A percentile compares a stretch with the other conserved stretches of the same genome.
Conservation (phyloP, 2,113 vertebrate genomes). For the Callocephalon fimbriatum region DNA sequence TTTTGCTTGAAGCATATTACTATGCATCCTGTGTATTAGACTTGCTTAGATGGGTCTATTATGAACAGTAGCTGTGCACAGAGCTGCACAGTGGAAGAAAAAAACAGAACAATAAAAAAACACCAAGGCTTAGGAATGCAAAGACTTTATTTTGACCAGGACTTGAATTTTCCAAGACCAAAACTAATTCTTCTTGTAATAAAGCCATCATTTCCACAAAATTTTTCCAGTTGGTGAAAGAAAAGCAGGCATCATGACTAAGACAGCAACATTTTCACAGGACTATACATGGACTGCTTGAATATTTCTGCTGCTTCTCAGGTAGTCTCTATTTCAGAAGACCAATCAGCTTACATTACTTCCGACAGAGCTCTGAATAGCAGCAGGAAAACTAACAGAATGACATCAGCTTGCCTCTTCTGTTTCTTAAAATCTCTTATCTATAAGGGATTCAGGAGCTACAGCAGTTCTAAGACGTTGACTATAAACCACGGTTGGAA, state of each 20-base stretch:
- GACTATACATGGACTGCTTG: not conserved
- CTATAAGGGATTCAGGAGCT: not conserved
- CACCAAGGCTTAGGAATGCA: slow-evolving; percentile 9
- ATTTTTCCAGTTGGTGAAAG: not conserved
- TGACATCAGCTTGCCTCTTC: not conserved
- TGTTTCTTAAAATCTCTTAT: not conserved
- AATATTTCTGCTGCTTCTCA: not conserved
- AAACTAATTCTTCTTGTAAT: slow-evolving; percentile 13
- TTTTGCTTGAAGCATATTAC: slow-evolving; percentile 1
- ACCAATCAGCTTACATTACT: not conserved
- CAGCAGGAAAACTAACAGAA: not conserved
- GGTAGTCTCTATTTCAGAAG: not conserved
- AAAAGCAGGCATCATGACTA: not conserved
- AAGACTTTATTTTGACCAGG: slow-evolving; percentile 21
- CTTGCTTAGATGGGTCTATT: not conserved
- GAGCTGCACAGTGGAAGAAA: not conserved
- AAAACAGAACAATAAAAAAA: not conserved
- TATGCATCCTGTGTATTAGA: not conserved
- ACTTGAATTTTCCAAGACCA: not conserved
- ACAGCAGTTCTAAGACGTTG: not conserved
- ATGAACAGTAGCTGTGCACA: not conserved
- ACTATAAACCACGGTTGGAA: not conserved
- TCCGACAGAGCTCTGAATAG: not conserved
- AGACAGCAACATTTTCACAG: not conserved
- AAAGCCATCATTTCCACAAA: not conserved